Evolutionary conservation across 2,888 invertebrate species (phyloP).

Genomic region (Callyntrura guangdongensis): DNA sequence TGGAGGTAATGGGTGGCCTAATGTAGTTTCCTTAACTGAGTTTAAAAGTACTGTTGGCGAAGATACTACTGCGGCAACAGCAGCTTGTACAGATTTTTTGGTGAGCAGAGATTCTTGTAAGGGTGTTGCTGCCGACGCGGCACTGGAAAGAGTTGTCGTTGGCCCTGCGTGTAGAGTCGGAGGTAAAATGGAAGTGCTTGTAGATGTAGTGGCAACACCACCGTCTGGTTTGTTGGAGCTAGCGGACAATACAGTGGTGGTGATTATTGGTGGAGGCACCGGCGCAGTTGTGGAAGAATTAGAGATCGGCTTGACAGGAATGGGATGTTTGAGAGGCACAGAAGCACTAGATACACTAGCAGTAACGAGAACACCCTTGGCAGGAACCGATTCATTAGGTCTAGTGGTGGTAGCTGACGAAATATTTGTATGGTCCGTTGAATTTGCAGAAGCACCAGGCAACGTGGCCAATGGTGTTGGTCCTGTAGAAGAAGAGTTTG

Average conservation of each 20-base stretch:
- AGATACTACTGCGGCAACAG: constrained; percentile 52
- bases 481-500: constrained; percentile 16
- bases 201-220: background rate
- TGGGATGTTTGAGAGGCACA: constrained; percentile 9
- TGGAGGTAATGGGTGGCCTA: constrained; percentile 90
- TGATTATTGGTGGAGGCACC: background rate
- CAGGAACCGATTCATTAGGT: constrained; percentile 41
- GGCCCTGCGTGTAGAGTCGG: background rate
- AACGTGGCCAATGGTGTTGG: background rate
- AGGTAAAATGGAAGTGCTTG: background rate
- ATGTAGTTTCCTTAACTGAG: constrained; percentile 30
- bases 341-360: constrained; percentile 30
- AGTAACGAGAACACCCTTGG: constrained; percentile 42
- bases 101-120: constrained; percentile 22
- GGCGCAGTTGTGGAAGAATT: constrained; percentile 27
- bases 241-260: background rate
- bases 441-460: constrained; percentile 25
- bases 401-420: constrained; percentile 28
- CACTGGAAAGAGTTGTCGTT: background rate
- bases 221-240: background rate
- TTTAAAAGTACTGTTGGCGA: constrained; percentile 28
- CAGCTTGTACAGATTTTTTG: constrained; percentile 54
- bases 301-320: background rate
- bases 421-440: background rate
- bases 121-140: background rate